Evolutionary conservation across 2,797 vertebrate genomes (phyloP).

Genomic region (Siniperca scherzeri): DNA sequence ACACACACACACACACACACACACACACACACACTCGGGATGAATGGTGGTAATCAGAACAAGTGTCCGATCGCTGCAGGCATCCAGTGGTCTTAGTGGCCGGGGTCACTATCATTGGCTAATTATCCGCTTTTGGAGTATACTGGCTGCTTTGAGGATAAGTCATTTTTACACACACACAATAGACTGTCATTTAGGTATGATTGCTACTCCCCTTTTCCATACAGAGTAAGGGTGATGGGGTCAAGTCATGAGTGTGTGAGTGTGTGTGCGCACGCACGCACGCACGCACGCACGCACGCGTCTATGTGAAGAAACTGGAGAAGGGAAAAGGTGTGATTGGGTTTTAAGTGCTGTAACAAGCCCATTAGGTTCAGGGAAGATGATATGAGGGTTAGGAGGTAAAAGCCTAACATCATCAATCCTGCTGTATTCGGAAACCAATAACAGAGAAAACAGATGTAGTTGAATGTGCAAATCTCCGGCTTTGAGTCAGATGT

Average conservation of each 20-base stretch:
- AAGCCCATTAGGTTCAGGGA: slow-evolving; percentile 40
- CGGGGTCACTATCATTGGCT: slow-evolving; percentile 84
- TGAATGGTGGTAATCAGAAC: slow-evolving; percentile 84
- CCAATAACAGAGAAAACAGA: slow-evolving; percentile 1
- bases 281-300: no score
- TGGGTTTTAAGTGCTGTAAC: slow-evolving; percentile 56
- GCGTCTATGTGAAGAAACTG: slow-evolving; percentile 30
- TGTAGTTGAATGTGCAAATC: slow-evolving; percentile 12
- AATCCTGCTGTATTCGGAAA: background rate
- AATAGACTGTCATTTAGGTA: slow-evolving; percentile 77
- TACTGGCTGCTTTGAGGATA: slow-evolving; percentile 72
- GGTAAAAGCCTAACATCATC: slow-evolving; percentile 40
- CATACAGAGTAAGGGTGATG: slow-evolving; percentile 59
- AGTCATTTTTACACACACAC: slow-evolving; percentile 75
- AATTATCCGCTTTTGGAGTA: slow-evolving; percentile 82
- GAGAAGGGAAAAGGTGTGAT: slow-evolving; percentile 43
- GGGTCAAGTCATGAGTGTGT: slow-evolving; percentile 62
- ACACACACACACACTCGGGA: slow-evolving; percentile 31
- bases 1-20: slow-evolving; percentile 27
- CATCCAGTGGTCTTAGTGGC: slow-evolving; percentile 76
- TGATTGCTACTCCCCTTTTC: slow-evolving; percentile 80
- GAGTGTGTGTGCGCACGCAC: background rate
- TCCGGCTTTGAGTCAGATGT: slow-evolving; percentile 9
- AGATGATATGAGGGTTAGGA: slow-evolving; percentile 34
- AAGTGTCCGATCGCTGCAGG: slow-evolving; percentile 79